Evolutionary conservation across 2,113 vertebrate genomes (phyloP).

Genomic region (Saiga tatarica): DNA sequence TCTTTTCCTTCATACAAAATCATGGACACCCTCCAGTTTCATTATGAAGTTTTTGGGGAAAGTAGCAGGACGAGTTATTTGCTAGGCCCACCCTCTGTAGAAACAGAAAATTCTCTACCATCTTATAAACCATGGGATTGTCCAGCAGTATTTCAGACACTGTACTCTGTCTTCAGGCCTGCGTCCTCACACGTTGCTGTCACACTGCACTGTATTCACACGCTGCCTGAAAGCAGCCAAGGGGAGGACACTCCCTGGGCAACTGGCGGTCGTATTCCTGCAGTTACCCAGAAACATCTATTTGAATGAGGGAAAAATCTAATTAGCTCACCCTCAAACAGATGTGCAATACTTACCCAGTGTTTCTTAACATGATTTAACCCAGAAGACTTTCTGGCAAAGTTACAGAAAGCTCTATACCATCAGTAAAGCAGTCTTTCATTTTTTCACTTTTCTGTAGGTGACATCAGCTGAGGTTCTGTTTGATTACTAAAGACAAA

Average conservation of each 20-base stretch:
- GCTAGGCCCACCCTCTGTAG: background rate
- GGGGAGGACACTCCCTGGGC: background rate
- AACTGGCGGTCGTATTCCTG: background rate
- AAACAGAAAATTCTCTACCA: background rate
- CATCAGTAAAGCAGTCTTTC: background rate
- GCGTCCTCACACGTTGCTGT: background rate
- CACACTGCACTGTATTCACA: background rate
- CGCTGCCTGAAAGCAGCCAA: background rate
- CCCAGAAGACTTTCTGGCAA: background rate
- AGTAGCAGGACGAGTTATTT: background rate
- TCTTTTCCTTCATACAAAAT: conserved; percentile 29
- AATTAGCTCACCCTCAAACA: background rate
- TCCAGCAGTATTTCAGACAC: background rate
- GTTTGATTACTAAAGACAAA: background rate
- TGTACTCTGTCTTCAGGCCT: background rate
- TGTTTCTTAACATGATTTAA: background rate
- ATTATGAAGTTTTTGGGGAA: background rate
- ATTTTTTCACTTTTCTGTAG: background rate
- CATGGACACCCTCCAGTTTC: background rate
- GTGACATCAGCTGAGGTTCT: background rate
- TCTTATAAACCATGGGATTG: background rate
- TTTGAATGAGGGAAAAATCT: background rate
- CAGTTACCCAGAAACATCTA: background rate
- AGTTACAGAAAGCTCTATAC: background rate
- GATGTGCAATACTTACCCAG: background rate